Percentiles rank a stretch among this genome's conserved stretches.
Evolutionary conservation across 1,140 invertebrate species (phyloP).

Genomic region (Pseudobourletiella spinata): DNA sequence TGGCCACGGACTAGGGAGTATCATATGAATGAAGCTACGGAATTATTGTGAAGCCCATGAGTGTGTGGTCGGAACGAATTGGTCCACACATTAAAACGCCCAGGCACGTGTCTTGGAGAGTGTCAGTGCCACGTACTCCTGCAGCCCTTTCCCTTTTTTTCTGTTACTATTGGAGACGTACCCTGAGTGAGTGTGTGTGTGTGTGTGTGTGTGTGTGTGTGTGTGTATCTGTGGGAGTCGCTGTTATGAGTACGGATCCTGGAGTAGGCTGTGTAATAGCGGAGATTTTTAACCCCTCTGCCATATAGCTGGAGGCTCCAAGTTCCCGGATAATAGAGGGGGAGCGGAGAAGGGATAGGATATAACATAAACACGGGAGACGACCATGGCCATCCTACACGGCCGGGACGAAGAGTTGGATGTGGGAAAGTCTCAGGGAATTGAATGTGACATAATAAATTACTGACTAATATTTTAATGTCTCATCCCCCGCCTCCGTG

Average conservation of each 20-base stretch:
- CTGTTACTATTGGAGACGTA: neutral
- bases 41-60: too few relatives aligned
- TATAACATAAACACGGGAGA: neutral
- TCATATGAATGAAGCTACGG: too few relatives aligned
- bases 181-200: too few relatives aligned
- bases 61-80: neutral
- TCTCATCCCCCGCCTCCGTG: neutral
- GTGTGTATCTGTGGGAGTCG: too few relatives aligned
- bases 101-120: slow-evolving; percentile 4
- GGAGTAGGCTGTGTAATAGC: neutral
- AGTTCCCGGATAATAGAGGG: neutral
- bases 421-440: neutral
- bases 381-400: neutral
- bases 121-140: neutral
- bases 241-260: neutral
- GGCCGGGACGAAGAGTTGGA: too few relatives aligned
- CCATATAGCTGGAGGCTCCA: too few relatives aligned
- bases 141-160: neutral
- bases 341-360: too few relatives aligned
- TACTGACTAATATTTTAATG: neutral
- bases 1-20: neutral
- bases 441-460: slow-evolving; percentile 7
- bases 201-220: too few relatives aligned
- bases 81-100: slow-evolving; percentile 13
- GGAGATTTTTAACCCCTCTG: neutral